Percentiles rank a stretch among this genome's conserved stretches.
These are phyloP conservation scores for Drosophila guanche DNA, from an alignment of 1,140 invertebrate genomes.

Conservation along the genomic window DNA sequence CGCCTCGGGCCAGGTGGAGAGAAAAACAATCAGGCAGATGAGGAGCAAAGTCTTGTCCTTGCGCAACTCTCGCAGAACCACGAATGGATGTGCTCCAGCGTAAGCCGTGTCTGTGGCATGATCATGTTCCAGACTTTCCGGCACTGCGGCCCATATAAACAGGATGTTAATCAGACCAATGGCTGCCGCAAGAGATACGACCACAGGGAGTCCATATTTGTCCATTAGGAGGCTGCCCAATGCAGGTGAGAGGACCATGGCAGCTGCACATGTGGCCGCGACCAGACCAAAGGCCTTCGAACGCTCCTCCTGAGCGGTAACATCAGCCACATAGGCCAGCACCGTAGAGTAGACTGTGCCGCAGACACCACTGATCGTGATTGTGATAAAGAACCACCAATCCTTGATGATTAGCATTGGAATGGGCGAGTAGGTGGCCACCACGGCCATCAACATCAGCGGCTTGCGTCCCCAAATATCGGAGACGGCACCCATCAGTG, in stretches of 20 bases:
- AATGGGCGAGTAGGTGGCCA: conserved; percentile 99
- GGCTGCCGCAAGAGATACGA: conserved; percentile 97
- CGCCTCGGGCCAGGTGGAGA: conserved; percentile 98
- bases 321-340: conserved; percentile 99
- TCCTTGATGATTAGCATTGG: conserved; percentile 99
- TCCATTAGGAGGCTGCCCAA: conserved; percentile 96
- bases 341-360: conserved; percentile 99
- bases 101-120: conserved; percentile 87
- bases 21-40: conserved; percentile 97
- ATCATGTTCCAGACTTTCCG: conserved; percentile 92
- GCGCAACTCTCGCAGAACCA: conserved; percentile 94
- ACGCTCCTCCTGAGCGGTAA: conserved; percentile 97
- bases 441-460: conserved; percentile 98
- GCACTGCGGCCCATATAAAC: conserved; percentile 98
- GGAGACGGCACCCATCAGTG: conserved; percentile 97
- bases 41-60: conserved; percentile 97
- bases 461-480: conserved; percentile 99
- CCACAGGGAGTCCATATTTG: conserved; percentile 94
- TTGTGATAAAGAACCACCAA: conserved; percentile 99
- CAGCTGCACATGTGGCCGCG: conserved; percentile 99
- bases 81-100: conserved; percentile 98
- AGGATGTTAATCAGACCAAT: conserved; percentile 98
- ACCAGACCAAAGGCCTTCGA: conserved; percentile 98
- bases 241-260: conserved; percentile 97
- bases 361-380: conserved; percentile 98